phyloP scores from a whole-genome alignment of 2,113 vertebrate genomes.

The Spilogale gracilis region DNA sequence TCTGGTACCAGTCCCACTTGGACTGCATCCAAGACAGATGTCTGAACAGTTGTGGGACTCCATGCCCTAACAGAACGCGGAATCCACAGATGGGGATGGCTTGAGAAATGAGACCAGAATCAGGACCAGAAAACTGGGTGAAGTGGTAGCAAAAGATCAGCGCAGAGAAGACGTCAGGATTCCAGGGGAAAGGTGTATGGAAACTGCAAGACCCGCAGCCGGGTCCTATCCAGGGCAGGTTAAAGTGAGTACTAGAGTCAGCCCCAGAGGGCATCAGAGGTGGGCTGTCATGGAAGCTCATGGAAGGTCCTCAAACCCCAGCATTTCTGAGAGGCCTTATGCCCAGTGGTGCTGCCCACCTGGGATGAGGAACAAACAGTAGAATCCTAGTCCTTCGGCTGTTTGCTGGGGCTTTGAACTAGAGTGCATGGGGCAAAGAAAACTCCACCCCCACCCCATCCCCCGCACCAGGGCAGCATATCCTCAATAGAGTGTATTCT shows the following conservation, averaged over 20 bases:
- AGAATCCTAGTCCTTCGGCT: not conserved
- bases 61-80: not conserved
- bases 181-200: not conserved
- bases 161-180: not conserved
- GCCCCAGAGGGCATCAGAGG: not conserved
- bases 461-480: not conserved
- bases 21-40: conserved; percentile 42
- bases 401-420: not conserved
- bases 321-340: not conserved
- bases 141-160: not conserved
- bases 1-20: not conserved
- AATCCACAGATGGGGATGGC: not conserved
- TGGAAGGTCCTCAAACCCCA: not conserved
- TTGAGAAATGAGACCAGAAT: conserved; percentile 29
- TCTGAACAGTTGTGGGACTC: conserved; percentile 23
- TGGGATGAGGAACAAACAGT: not conserved
- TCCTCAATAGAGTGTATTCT: not conserved
- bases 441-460: not conserved
- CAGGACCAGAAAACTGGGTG: not conserved
- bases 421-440: not conserved
- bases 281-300: not conserved
- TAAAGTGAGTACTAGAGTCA: not conserved
- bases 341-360: not conserved
- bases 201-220: not conserved
- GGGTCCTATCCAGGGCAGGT: not conserved